Conservation (phyloP, 2,888 invertebrate species). For the Dryobotodes eremita region DNA sequence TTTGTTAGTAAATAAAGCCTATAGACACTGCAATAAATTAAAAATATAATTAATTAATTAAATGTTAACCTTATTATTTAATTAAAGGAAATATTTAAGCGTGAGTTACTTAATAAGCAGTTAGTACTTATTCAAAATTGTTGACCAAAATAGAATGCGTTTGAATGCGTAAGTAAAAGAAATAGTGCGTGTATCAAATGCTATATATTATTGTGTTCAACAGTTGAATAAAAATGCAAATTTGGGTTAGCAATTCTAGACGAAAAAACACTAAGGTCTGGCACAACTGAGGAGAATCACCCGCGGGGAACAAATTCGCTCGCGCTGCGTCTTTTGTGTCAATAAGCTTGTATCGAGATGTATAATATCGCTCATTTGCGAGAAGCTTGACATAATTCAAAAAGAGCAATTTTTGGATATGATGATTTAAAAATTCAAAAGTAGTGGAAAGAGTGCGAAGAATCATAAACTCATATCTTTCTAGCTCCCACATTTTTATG, state of each 20-base stretch:
- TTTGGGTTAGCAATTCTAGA: neutral
- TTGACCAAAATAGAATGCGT: slow-evolving; percentile 8
- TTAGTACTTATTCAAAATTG: neutral
- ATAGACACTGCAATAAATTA: slow-evolving; percentile 61
- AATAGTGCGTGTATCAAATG: slow-evolving; percentile 35
- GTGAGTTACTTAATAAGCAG: neutral
- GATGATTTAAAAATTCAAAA: too few relatives aligned
- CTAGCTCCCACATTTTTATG: too few relatives aligned
- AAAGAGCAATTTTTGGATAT: too few relatives aligned
- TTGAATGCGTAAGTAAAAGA: neutral
- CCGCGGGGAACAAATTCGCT: neutral
- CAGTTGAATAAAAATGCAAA: slow-evolving; percentile 36
- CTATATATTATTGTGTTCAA: slow-evolving; percentile 8
- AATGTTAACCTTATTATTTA: slow-evolving; percentile 16
- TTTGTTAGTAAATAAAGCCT: slow-evolving; percentile 47
- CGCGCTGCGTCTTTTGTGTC: neutral
- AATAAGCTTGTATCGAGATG: neutral
- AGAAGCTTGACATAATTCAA: too few relatives aligned
- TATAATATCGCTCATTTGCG: too few relatives aligned
- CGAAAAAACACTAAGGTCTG: neutral
- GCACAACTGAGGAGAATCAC: too few relatives aligned
- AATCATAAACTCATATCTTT: too few relatives aligned
- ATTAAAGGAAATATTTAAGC: slow-evolving; percentile 13
- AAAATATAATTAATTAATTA: slow-evolving; percentile 13
- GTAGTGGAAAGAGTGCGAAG: too few relatives aligned